phyloP scores from a whole-genome alignment of 1,140 invertebrate genomes.

The Catajapyx aquilonaris region DNA sequence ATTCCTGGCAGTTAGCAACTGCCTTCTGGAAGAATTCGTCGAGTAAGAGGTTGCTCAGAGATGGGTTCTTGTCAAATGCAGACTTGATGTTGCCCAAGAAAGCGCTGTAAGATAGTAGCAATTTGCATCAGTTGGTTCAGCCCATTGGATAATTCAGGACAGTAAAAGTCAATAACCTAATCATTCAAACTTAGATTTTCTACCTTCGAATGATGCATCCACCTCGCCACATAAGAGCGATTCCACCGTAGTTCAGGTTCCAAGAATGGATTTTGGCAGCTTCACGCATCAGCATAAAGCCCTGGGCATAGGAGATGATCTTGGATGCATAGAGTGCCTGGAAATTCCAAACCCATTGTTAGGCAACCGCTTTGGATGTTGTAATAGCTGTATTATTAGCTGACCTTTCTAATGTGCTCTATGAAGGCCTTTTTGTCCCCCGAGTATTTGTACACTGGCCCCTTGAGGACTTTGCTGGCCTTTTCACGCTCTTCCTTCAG shows the following conservation, averaged over 20 bases:
- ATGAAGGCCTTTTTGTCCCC: slow-evolving; percentile 65
- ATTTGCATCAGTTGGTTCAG: too few relatives aligned
- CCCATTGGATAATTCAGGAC: too few relatives aligned
- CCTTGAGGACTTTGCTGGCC: slow-evolving; percentile 57
- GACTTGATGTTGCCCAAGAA: slow-evolving; percentile 95
- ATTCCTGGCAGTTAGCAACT: slow-evolving; percentile 52
- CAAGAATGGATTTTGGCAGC: slow-evolving; percentile 78
- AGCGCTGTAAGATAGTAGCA: slow-evolving; percentile 35
- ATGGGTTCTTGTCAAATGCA: slow-evolving; percentile 82
- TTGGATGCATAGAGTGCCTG: slow-evolving; percentile 93
- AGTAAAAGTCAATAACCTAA: too few relatives aligned
- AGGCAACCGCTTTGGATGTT: neutral
- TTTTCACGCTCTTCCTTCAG: slow-evolving; percentile 60
- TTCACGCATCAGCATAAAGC: slow-evolving; percentile 93
- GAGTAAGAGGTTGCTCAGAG: slow-evolving; percentile 72
- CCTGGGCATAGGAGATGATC: slow-evolving; percentile 97
- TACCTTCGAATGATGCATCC: slow-evolving; percentile 94
- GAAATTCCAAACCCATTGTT: slow-evolving; percentile 11
- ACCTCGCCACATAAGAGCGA: slow-evolving; percentile 98
- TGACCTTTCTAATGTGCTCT: slow-evolving; percentile 40
- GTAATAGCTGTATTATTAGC: slow-evolving; percentile 1
- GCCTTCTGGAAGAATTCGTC: slow-evolving; percentile 86
- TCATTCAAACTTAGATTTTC: too few relatives aligned
- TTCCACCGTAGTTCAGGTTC: slow-evolving; percentile 94
- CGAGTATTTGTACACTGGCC: slow-evolving; percentile 30